Percentiles rank a stretch among this genome's conserved stretches.
These are phyloP conservation scores for Menidia menidia DNA, from an alignment of 2,797 vertebrate species.

Conservation along the genomic window DNA sequence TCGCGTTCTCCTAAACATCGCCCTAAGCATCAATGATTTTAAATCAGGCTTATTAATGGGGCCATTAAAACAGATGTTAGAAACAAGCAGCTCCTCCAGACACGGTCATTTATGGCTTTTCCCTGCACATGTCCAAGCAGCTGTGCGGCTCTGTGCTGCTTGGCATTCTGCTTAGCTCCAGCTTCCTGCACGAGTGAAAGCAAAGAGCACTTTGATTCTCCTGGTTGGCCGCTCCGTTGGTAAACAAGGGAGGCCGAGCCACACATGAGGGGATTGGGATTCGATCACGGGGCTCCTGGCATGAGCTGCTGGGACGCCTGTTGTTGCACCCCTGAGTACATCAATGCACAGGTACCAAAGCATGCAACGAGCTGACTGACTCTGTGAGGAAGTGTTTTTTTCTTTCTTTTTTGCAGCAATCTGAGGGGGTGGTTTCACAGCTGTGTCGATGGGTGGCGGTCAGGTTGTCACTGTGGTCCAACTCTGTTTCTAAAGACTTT, in stretches of 20 bases:
- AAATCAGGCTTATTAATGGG: constrained; percentile 4
- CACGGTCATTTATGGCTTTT: constrained; percentile 53
- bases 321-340: constrained; percentile 13
- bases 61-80: constrained; percentile 26
- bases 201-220: constrained; percentile 82
- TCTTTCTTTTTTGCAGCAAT: not conserved
- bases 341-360: constrained; percentile 13
- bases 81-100: constrained; percentile 28
- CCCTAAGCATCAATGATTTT: constrained; percentile 1
- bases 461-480: constrained; percentile 43
- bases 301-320: constrained; percentile 25
- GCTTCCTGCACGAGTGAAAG: constrained; percentile 76
- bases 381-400: constrained; percentile 5
- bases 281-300: constrained; percentile 34
- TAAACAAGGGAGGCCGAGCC: constrained; percentile 67
- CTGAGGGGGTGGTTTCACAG: constrained; percentile 54
- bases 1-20: not conserved
- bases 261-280: constrained; percentile 39
- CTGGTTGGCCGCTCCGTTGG: constrained; percentile 66
- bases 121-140: constrained; percentile 70
- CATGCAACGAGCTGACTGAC: not conserved
- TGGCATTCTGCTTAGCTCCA: constrained; percentile 78
- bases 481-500: constrained; percentile 45
- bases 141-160: constrained; percentile 77
- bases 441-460: constrained; percentile 46